Conservation (phyloP, 2,113 vertebrate genomes). For the Crotalus viridis region DNA sequence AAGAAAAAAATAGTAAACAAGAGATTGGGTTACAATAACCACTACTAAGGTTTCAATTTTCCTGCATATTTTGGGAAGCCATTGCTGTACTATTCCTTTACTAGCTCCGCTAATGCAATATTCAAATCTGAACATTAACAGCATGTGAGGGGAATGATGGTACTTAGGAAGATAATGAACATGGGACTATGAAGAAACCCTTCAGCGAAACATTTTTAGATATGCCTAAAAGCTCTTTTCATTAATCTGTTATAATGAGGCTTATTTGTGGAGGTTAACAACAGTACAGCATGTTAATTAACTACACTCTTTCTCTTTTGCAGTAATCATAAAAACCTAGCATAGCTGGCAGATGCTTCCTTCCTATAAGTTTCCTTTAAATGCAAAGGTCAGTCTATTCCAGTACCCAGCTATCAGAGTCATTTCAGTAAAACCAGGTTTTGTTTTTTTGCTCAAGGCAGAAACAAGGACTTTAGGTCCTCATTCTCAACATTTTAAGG, state of each 20-base stretch:
- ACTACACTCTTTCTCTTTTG: slow-evolving; percentile 56
- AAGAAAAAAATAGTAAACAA: not conserved
- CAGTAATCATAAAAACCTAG: slow-evolving; percentile 54
- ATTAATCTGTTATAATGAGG: slow-evolving; percentile 81
- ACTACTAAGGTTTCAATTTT: not conserved
- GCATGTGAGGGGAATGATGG: slow-evolving; percentile 30
- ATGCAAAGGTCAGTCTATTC: not conserved
- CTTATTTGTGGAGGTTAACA: slow-evolving; percentile 78
- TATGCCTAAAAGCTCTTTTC: slow-evolving; percentile 69
- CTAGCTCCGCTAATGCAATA: slow-evolving; percentile 37
- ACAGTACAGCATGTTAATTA: slow-evolving; percentile 72
- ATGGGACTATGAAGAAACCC: slow-evolving; percentile 56
- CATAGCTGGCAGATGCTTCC: not conserved
- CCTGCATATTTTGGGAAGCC: slow-evolving; percentile 11
- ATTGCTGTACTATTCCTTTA: slow-evolving; percentile 30
- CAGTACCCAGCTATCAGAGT: not conserved
- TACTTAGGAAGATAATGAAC: slow-evolving; percentile 68
- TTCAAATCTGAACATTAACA: slow-evolving; percentile 20
- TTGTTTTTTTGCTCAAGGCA: not conserved
- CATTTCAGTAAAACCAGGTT: not conserved
- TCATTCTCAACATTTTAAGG: not conserved
- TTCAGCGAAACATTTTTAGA: slow-evolving; percentile 56
- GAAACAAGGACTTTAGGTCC: not conserved
- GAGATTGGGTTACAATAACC: not conserved
- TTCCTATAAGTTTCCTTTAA: slow-evolving; percentile 30